Conservation (phyloP, 1,140 invertebrate species). For the Drosophila orosa region DNA sequence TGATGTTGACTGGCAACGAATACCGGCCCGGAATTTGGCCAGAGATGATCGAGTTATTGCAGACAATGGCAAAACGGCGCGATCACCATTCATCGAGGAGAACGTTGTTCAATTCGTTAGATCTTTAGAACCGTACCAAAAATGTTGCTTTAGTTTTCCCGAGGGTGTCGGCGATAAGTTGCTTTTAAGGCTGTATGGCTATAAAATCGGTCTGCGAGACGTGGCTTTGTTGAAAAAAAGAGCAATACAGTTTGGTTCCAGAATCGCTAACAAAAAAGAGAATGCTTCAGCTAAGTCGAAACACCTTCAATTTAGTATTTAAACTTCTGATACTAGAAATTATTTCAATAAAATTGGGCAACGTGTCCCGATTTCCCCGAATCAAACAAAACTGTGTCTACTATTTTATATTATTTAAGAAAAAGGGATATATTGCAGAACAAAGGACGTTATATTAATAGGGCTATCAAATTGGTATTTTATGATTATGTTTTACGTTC, state of each 20-base stretch:
- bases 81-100: constrained; percentile 98
- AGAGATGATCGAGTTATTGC: constrained; percentile 95
- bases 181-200: constrained; percentile 92
- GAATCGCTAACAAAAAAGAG: constrained; percentile 96
- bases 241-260: constrained; percentile 98
- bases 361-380: too few relatives aligned
- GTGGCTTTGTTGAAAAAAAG: constrained; percentile 92
- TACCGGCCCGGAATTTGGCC: constrained; percentile 96
- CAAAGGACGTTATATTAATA: too few relatives aligned
- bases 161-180: constrained; percentile 97
- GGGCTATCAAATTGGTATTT: too few relatives aligned
- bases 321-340: not conserved
- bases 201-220: constrained; percentile 88
- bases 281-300: constrained; percentile 91
- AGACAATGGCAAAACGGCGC: constrained; percentile 90
- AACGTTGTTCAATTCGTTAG: constrained; percentile 91
- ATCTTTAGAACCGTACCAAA: constrained; percentile 89
- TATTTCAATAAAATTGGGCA: not conserved
- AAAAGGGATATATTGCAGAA: too few relatives aligned
- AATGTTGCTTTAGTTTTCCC: constrained; percentile 88
- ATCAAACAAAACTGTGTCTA: too few relatives aligned
- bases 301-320: constrained; percentile 21
- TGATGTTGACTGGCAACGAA: constrained; percentile 91
- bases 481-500: too few relatives aligned
- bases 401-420: too few relatives aligned